phyloP scores from a whole-genome alignment of 92 coral and sea anemone species.

The Porites cylindrica region DNA sequence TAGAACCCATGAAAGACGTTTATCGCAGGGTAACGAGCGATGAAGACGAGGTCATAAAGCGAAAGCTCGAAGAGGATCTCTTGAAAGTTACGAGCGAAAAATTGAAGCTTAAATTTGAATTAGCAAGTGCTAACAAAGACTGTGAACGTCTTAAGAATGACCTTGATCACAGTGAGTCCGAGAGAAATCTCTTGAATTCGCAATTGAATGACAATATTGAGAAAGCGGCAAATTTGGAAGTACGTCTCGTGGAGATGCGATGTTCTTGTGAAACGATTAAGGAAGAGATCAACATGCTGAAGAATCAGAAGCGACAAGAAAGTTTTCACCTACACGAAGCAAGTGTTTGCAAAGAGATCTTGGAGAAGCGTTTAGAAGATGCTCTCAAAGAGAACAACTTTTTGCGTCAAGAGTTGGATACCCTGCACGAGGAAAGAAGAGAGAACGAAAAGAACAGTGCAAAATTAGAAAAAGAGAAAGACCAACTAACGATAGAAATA shows the following conservation, averaged over 20 bases:
- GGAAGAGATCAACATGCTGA: slow-evolving; percentile 69
- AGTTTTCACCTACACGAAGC: slow-evolving; percentile 75
- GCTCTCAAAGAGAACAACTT: slow-evolving; percentile 73
- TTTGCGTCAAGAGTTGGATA: slow-evolving; percentile 70
- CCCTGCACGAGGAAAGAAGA: slow-evolving; percentile 50
- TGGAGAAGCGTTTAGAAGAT: slow-evolving; percentile 83
- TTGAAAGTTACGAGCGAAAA: slow-evolving; percentile 70
- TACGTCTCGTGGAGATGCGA: slow-evolving; percentile 82
- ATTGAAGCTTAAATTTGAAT: slow-evolving; percentile 68
- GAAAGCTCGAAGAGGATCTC: slow-evolving; percentile 71
- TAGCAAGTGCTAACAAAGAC: slow-evolving; percentile 61
- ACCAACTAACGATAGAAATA: slow-evolving; percentile 34
- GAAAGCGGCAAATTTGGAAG: slow-evolving; percentile 78
- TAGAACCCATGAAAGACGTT: background rate
- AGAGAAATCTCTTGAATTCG: slow-evolving; percentile 60
- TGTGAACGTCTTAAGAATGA: slow-evolving; percentile 64
- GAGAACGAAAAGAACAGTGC: slow-evolving; percentile 46
- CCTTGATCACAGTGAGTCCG: slow-evolving; percentile 77
- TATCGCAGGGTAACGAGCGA: background rate
- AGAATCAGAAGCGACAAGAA: slow-evolving; percentile 76
- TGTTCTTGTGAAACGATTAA: slow-evolving; percentile 82
- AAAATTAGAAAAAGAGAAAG: slow-evolving; percentile 37
- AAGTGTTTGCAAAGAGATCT: slow-evolving; percentile 78
- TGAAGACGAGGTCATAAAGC: slow-evolving; percentile 41
- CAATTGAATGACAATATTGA: slow-evolving; percentile 87